These are phyloP conservation scores for Charina bottae DNA, from an alignment of 2,113 vertebrate species.

Conservation along the genomic window DNA sequence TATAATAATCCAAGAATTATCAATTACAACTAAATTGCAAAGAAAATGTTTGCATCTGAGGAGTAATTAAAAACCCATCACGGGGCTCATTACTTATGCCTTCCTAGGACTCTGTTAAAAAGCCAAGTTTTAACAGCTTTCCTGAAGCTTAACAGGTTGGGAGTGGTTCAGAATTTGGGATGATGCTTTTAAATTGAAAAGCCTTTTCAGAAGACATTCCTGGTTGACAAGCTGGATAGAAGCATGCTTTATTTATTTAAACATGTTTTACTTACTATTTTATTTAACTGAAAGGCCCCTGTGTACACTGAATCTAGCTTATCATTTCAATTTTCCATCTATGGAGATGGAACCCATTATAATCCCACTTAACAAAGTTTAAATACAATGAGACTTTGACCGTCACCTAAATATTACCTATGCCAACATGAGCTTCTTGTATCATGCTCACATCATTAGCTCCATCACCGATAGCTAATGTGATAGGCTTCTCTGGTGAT, in stretches of 20 bases:
- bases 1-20: neutral
- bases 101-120: too few species aligned
- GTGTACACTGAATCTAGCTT: neutral
- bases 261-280: neutral
- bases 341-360: neutral
- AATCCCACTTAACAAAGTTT: neutral
- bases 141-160: too few species aligned
- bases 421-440: conserved; percentile 96
- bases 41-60: neutral
- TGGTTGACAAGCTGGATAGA: neutral
- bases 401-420: conserved; percentile 78
- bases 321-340: neutral
- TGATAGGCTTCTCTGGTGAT: conserved; percentile 95
- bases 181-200: neutral
- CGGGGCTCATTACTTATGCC: too few species aligned
- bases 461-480: conserved; percentile 91
- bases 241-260: neutral
- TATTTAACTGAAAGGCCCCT: neutral
- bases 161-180: too few species aligned
- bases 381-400: neutral
- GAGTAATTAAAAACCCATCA: neutral
- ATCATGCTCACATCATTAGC: conserved; percentile 99
- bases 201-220: neutral
- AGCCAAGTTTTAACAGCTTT: too few species aligned
- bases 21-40: neutral